Percentiles rank a stretch among this genome's conserved stretches.
phyloP scores from a whole-genome alignment of 2,113 vertebrate species.

The Peromyscus maniculatus region DNA sequence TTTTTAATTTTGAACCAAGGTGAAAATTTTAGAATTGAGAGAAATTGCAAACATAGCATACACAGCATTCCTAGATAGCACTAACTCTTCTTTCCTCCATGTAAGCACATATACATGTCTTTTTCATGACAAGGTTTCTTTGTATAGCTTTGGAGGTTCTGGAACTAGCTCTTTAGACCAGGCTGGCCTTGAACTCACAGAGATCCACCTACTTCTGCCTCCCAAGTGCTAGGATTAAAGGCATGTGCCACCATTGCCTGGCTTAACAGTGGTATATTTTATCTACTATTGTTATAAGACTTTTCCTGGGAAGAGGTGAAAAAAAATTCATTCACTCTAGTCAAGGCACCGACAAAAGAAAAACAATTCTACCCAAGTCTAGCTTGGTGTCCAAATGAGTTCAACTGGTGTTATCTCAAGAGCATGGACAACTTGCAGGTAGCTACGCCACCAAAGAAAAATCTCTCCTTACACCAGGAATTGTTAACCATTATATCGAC shows the following conservation, averaged over 20 bases:
- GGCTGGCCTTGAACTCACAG: background rate
- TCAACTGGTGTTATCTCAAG: background rate
- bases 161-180: background rate
- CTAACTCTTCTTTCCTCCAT: background rate
- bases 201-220: background rate
- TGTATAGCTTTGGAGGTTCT: background rate
- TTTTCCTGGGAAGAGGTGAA: background rate
- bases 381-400: background rate
- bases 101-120: background rate
- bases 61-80: background rate
- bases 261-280: background rate
- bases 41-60: background rate
- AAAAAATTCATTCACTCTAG: background rate
- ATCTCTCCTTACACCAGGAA: background rate
- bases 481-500: background rate
- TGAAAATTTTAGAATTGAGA: background rate
- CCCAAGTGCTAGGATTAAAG: background rate
- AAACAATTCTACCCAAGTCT: background rate
- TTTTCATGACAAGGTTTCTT: background rate
- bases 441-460: background rate
- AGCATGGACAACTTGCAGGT: background rate
- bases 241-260: background rate
- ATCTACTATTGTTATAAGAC: background rate
- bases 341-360: background rate
- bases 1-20: constrained; percentile 18